Percentiles rank a stretch among this genome's conserved stretches.
Evolutionary conservation across 1,140 invertebrate species (phyloP).

Genomic region (Drosophila saltans): DNA sequence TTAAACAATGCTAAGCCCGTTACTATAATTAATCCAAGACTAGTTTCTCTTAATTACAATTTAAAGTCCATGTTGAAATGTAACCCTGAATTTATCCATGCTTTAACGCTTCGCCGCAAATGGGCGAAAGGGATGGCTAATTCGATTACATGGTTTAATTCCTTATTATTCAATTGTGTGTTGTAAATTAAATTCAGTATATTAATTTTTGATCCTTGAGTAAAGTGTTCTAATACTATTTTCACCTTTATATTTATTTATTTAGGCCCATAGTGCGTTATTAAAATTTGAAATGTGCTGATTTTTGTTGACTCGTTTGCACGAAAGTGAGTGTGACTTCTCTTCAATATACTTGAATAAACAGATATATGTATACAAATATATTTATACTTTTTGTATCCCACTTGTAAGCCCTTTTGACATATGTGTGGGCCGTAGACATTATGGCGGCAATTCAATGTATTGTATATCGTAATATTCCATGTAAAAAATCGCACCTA

Average conservation of each 20-base stretch:
- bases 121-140: too few relatives aligned
- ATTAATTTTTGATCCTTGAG: too few relatives aligned
- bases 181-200: too few relatives aligned
- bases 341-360: conserved; percentile 25
- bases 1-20: too few relatives aligned
- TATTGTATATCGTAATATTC: conserved; percentile 17
- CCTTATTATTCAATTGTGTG: too few relatives aligned
- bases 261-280: background rate
- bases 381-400: too few relatives aligned
- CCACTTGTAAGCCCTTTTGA: conserved; percentile 15
- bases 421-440: conserved; percentile 18
- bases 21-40: too few relatives aligned
- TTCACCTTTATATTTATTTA: conserved; percentile 1
- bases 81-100: too few relatives aligned
- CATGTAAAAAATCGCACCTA: conserved; percentile 29
- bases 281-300: conserved; percentile 46
- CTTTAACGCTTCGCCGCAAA: too few relatives aligned
- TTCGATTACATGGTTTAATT: too few relatives aligned
- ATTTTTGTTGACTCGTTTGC: conserved; percentile 55
- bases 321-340: conserved; percentile 31
- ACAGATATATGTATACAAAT: background rate
- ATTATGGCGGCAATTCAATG: conserved; percentile 10
- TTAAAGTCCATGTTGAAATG: too few relatives aligned
- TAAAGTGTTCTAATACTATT: background rate
- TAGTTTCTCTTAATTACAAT: too few relatives aligned